Base-by-base conservation (phyloP, 1,140 invertebrate genomes). In the Acromyrmex heyeri region DNA sequence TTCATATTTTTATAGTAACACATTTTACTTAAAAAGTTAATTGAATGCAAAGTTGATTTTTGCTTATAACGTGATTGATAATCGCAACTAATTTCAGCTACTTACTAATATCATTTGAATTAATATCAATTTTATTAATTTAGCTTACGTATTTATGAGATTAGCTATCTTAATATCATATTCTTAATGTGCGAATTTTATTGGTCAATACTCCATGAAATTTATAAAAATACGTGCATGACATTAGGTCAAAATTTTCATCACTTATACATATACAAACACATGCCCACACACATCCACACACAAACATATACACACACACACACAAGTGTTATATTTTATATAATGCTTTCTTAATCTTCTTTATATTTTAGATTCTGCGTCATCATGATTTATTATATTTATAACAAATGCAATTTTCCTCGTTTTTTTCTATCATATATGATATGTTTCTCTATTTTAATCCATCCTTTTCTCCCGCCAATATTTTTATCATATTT, bases 221-320 rank as follows among this genome's bases (percentile, higher is more conserved):
- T 34, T 70, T 57, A 34, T 27, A 53, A 48, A 77, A 27, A n/a
- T 30, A 12, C 3, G 7, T 18, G 30, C 18, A n/a, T 18, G 7
- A n/a, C 44, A 76, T 62, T 62, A 78, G 44, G 14, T 78, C 44
- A 67, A 44, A 78, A 78, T 78, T 34, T 65, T 78, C 34, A 30
- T 65, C 53, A 44, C 38, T 18, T 27, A 27, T 8, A 24, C n/a
- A 8, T n/a, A 48, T n/a, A 48, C 10, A 27, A n/a, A 27, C 10
- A 8, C 18, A 48, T 10, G 8, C 14, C 48, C 12, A 50, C 10
- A 50, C 48, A 34, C 30, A 34, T 34, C 30, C 30, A 50, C 14
- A 50, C 48, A 50, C 3, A 27, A 27, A 30, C 30, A 50, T 3
- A 50, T 12, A 48, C 62, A 50, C 14, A 50, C 21, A 48, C 62